Conservation (phyloP, 2,797 vertebrate species). For the Pangasius macronema region DNA sequence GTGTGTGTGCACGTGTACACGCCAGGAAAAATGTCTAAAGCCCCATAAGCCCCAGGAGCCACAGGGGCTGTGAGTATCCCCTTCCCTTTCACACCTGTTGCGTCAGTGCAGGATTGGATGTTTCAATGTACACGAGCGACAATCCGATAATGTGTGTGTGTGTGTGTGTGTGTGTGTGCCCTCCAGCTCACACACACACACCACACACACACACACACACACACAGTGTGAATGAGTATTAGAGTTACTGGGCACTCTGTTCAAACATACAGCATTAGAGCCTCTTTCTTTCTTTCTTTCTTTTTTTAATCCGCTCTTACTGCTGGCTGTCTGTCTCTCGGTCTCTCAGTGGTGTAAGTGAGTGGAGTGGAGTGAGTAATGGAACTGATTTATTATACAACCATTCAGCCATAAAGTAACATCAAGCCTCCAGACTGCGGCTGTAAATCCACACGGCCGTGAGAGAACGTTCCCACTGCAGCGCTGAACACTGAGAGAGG, state of each 20-base stretch:
- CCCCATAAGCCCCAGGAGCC: constrained; percentile 64
- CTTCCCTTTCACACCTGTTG: constrained; percentile 77
- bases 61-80: constrained; percentile 63
- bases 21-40: constrained; percentile 71
- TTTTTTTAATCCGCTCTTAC: background rate
- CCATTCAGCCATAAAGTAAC: constrained; percentile 51
- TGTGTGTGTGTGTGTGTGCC: background rate
- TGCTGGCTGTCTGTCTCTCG: constrained; percentile 11
- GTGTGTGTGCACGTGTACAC: too few relatives aligned
- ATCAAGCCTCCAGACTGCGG: constrained; percentile 42
- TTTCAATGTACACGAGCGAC: constrained; percentile 40
- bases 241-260: background rate
- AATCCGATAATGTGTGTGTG: constrained; percentile 38
- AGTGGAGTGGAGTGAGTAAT: constrained; percentile 35
- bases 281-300: background rate
- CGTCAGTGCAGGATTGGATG: constrained; percentile 72
- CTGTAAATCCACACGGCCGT: constrained; percentile 42
- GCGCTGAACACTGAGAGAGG: background rate
- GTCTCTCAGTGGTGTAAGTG: constrained; percentile 12
- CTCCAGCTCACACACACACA: background rate
- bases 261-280: background rate
- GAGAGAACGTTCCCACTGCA: constrained; percentile 30
- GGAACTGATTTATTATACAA: constrained; percentile 50
- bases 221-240: background rate
- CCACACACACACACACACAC: background rate